phyloP scores from a whole-genome alignment of 2,888 invertebrate species.

The Miltochrista miniata region DNA sequence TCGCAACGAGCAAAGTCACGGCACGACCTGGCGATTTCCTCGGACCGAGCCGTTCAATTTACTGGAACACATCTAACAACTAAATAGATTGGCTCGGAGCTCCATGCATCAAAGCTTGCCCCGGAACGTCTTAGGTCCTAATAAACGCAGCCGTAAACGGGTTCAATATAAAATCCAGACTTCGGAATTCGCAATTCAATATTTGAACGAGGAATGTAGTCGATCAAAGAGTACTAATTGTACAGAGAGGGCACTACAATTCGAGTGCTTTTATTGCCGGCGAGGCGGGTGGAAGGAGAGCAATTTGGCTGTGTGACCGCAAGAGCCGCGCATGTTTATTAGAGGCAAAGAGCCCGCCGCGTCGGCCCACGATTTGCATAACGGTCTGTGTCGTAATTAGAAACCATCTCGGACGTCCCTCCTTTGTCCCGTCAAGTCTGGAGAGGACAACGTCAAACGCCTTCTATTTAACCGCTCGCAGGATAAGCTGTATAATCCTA shows the following conservation, averaged over 20 bases:
- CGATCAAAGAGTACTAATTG: constrained; percentile 69
- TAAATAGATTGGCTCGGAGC: constrained; percentile 50
- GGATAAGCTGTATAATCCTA: constrained; percentile 62
- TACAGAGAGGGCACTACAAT: constrained; percentile 60
- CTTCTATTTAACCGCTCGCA: constrained; percentile 68
- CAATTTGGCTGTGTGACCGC: constrained; percentile 78
- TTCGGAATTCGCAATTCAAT: constrained; percentile 35
- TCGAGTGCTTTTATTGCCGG: constrained; percentile 67
- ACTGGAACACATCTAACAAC: constrained; percentile 61
- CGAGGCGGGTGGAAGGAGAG: constrained; percentile 61
- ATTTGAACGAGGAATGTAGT: constrained; percentile 34
- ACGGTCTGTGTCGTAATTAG: constrained; percentile 82
- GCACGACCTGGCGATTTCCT: constrained; percentile 67
- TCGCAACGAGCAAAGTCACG: constrained; percentile 57
- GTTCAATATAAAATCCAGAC: constrained; percentile 34
- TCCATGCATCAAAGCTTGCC: constrained; percentile 5
- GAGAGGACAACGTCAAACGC: constrained; percentile 66
- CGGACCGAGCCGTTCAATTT: constrained; percentile 61
- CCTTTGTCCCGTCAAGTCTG: constrained; percentile 76
- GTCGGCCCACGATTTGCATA: constrained; percentile 78
- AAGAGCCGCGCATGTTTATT: constrained; percentile 81
- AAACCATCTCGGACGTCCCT: constrained; percentile 79
- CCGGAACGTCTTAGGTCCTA: constrained; percentile 32
- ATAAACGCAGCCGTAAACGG: constrained; percentile 39
- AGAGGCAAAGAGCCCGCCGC: constrained; percentile 74